Evolutionary conservation across 2,113 vertebrate genomes (phyloP).

Genomic region (Catharus bicknelli): DNA sequence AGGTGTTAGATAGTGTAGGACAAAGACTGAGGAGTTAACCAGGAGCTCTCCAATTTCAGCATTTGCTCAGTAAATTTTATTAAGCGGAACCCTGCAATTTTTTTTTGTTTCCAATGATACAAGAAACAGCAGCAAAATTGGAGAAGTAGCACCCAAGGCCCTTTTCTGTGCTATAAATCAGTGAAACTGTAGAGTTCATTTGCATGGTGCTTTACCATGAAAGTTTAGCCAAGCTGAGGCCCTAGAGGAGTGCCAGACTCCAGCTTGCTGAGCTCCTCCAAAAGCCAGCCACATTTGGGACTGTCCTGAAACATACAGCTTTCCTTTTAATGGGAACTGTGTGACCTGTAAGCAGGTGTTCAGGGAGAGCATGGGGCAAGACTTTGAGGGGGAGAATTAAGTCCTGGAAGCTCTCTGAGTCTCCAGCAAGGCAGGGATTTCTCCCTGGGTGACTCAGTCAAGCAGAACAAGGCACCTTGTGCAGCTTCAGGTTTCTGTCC

Average conservation of each 20-base stretch:
- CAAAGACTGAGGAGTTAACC: neutral
- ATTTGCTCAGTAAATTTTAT: neutral
- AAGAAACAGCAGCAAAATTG: neutral
- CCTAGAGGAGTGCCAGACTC: neutral
- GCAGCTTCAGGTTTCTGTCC: neutral
- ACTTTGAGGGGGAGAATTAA: neutral
- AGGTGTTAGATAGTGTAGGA: neutral
- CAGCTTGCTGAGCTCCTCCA: neutral
- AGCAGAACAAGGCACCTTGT: neutral
- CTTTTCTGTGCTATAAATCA: neutral
- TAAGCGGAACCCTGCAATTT: neutral
- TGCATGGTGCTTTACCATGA: neutral
- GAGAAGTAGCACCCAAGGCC: neutral
- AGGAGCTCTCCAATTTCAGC: neutral
- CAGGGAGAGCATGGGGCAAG: neutral
- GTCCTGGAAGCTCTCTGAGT: neutral
- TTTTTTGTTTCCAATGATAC: neutral
- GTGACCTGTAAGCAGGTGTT: neutral
- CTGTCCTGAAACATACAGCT: neutral
- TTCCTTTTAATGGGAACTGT: neutral
- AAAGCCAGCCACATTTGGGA: neutral
- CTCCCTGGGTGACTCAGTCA: neutral
- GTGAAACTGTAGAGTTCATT: neutral
- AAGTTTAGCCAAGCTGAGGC: neutral
- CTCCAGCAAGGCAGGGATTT: neutral